Base-by-base conservation (phyloP, 1,140 invertebrate genomes). In the Drosophila nigromelanica region DNA sequence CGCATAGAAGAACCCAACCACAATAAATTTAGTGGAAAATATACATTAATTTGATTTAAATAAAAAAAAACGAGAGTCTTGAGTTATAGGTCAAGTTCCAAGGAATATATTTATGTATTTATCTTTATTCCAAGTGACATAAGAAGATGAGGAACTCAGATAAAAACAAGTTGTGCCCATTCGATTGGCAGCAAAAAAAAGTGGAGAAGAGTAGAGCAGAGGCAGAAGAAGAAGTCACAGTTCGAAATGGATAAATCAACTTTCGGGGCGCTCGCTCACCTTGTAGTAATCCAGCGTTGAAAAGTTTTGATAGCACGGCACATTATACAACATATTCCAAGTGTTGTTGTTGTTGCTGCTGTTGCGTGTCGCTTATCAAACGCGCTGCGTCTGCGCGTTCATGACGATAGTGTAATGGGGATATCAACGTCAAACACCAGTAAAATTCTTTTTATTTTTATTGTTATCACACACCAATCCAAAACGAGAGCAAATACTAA, bases 281-380 rank as follows among this genome's bases (percentile, higher is more conserved):
- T 91, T 91, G 85, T 90, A 91, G 85, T 91, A 91, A 91, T 91
- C 90, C 90, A 91, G 90, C 37, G 90, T 90, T 90, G 90, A 87
- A 83, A 90, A 91, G 69, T 91, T 91, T 85, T 91, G 89, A 87
- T 87, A 91, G 60, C 87, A 90, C 62, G 90, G 85, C 67, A 91
- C 90, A 91, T 91, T 91, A 91, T 91, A 91, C 90, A 91, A 91
- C 90, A 91, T 91, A 91, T 85, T 91, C 80, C 80, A 80, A 59
- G 75, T 73, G 82, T 80, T 80, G 79, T 72, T 67, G 70, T 42
- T 73, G 55, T 37, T 54, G 59, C 18, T 18, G 18, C 37, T 63
- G 4, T 21, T 40, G 27, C 56, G 15, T 21, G 47, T 40, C 40
- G 54, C 37, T 61, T 42, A 55, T 68, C 52, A 56, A 55, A 50